These are phyloP conservation scores for Drosophila kuntzei DNA, from an alignment of 2,888 invertebrate species.

Conservation along the genomic window DNA sequence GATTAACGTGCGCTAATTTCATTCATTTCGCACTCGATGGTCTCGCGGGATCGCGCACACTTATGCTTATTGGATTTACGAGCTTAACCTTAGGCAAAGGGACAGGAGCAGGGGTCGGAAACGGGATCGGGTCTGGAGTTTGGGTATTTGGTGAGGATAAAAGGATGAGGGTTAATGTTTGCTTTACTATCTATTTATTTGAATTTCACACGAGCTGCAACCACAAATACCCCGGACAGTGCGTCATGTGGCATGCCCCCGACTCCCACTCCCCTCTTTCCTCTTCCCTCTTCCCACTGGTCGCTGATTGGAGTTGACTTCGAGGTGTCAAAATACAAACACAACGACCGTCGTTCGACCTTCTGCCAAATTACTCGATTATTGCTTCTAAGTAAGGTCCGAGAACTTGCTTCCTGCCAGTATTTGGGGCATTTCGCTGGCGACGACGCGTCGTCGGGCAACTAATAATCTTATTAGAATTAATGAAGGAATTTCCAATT, in stretches of 20 bases:
- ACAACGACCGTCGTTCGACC: conserved; percentile 46
- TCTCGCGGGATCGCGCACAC: conserved; percentile 69
- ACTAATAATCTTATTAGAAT: conserved; percentile 85
- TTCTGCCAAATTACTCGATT: conserved; percentile 61
- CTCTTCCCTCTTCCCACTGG: background rate
- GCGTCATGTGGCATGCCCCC: conserved; percentile 27
- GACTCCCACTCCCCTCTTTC: background rate
- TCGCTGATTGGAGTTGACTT: conserved; percentile 68
- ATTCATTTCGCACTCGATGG: conserved; percentile 73
- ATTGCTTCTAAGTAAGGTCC: conserved; percentile 37
- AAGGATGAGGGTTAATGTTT: conserved; percentile 20
- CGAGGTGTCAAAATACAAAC: conserved; percentile 74
- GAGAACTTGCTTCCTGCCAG: background rate
- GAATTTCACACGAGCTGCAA: conserved; percentile 65
- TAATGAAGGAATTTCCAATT: conserved; percentile 82
- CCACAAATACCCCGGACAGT: conserved; percentile 46
- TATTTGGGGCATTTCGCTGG: conserved; percentile 36
- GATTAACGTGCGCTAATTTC: conserved; percentile 80
- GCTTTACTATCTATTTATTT: conserved; percentile 46
- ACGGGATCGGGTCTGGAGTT: background rate
- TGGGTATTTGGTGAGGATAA: background rate
- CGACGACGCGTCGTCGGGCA: conserved; percentile 44
- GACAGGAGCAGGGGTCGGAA: background rate
- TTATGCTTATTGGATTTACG: conserved; percentile 76
- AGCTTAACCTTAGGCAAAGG: conserved; percentile 1